Percentiles rank a stretch among this genome's conserved stretches.
These are phyloP conservation scores for Drosophila pseudotalamancana DNA, from an alignment of 2,888 invertebrate genomes.

Conservation along the genomic window DNA sequence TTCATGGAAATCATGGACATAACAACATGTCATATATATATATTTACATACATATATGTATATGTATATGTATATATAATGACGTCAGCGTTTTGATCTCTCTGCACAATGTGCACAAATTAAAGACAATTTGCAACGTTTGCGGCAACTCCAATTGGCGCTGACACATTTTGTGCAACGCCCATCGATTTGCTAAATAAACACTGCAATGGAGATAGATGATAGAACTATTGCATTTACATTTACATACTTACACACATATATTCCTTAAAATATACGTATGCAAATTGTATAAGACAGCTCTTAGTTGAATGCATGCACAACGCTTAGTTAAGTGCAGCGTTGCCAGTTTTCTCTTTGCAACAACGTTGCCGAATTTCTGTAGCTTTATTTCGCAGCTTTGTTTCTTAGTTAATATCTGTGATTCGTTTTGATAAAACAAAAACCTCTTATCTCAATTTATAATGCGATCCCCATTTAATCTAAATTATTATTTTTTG, in stretches of 20 bases:
- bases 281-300: slow-evolving; percentile 50
- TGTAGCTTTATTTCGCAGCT: background rate
- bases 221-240: slow-evolving; percentile 20
- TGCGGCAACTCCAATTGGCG: slow-evolving; percentile 59
- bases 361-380: slow-evolving; percentile 22
- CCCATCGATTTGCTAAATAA: slow-evolving; percentile 54
- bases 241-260: slow-evolving; percentile 4
- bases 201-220: slow-evolving; percentile 31
- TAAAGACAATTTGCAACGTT: slow-evolving; percentile 66
- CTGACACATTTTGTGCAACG: slow-evolving; percentile 67
- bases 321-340: slow-evolving; percentile 21
- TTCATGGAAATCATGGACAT: slow-evolving; percentile 18
- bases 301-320: slow-evolving; percentile 35
- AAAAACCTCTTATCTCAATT: no score
- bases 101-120: slow-evolving; percentile 62
- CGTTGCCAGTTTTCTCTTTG: slow-evolving; percentile 22
- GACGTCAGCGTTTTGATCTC: slow-evolving; percentile 59
- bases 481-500: background rate
- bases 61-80: background rate
- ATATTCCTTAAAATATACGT: background rate
- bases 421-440: no score
- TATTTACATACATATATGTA: background rate
- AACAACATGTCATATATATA: slow-evolving; percentile 20
- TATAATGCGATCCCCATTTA: no score
- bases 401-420: background rate